Conservation (phyloP, 2,888 invertebrate species). For the Andrena haemorrhoa region DNA sequence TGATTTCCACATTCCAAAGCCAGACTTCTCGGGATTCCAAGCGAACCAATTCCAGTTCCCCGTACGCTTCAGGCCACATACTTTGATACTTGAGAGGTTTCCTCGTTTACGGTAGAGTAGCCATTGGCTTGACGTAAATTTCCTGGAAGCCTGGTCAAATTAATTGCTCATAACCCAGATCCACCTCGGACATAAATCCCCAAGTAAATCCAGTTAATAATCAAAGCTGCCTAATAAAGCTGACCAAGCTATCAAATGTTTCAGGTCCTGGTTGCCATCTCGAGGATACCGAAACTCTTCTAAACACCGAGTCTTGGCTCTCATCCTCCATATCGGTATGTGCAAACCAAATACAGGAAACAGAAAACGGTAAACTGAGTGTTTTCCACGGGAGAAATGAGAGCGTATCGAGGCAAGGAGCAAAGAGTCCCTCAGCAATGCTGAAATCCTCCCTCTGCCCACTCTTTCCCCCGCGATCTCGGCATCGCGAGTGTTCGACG, state of each 20-base stretch:
- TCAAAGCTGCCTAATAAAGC: too few species aligned
- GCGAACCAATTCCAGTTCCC: constrained; percentile 37
- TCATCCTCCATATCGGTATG: not conserved
- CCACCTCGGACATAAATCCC: too few species aligned
- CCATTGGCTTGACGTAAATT: constrained; percentile 1
- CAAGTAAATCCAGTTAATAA: too few species aligned
- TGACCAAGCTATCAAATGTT: not conserved
- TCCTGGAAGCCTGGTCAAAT: constrained; percentile 4
- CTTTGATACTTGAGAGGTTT: constrained; percentile 11
- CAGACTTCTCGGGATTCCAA: constrained; percentile 39
- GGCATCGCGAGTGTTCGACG: not conserved
- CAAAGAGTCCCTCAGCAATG: not conserved
- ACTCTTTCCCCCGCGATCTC: not conserved
- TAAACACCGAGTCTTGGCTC: not conserved
- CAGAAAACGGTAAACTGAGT: not conserved
- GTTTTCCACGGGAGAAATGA: not conserved
- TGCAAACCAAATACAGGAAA: not conserved
- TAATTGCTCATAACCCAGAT: not conserved
- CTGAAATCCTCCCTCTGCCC: not conserved
- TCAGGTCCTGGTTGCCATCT: not conserved
- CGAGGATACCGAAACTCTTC: not conserved
- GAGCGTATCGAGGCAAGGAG: not conserved
- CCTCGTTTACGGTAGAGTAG: not conserved
- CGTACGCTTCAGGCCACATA: not conserved
- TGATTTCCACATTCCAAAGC: constrained; percentile 51